Evolutionary conservation across 2,888 invertebrate genomes (phyloP), one percentile per base, ranked within the genome.

Genomic region (Pristionchus arcanus): DNA sequence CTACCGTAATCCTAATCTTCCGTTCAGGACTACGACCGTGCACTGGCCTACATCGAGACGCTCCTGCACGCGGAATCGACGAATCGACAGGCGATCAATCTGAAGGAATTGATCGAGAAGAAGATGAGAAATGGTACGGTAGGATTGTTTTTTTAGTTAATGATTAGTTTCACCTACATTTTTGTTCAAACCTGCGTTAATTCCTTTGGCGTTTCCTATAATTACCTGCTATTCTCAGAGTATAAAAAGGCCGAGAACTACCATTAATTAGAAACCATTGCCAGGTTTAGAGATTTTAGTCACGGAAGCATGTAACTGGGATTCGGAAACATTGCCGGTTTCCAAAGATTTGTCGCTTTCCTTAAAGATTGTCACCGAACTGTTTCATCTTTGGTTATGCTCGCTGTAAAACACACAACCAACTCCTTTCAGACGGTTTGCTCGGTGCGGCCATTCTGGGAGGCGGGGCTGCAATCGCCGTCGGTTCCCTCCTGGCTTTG

Each of bases 61-160:
- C 97, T 98, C 95, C 96, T 97, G 11, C 96, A 97, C 95, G 97
- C 97, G 85, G 98, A 98, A 95, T 97, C 97, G 0, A 97, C 97
- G 77, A 99, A 99, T 96, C 97, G 97, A 93, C 98, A 99, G 96
- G 98, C 97, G 0, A 96, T 97, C 92, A 96, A 97, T 91, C 96
- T 97, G 91, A 97, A 98, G 96, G 96, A 97, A 91, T 96, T 97
- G 91, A 97, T 98, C 90, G 97, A 97, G 95, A 97, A 97, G 95
- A 97, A 97, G 95, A 97, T 98, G 97, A 97, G 97, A 95, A 97
- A 97, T 96, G 97, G 97, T 94, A 88, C 55, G 66, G 66, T 66
- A 21, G 21, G 31, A 15, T 53, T 37, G 55, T 31, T 21, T 42
- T 81, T n/a, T n/a, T 7, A 7, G 42, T 74, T 25, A 31, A 28